phyloP scores from a whole-genome alignment of 1,140 invertebrate genomes.

The Drosophila neocordata region DNA sequence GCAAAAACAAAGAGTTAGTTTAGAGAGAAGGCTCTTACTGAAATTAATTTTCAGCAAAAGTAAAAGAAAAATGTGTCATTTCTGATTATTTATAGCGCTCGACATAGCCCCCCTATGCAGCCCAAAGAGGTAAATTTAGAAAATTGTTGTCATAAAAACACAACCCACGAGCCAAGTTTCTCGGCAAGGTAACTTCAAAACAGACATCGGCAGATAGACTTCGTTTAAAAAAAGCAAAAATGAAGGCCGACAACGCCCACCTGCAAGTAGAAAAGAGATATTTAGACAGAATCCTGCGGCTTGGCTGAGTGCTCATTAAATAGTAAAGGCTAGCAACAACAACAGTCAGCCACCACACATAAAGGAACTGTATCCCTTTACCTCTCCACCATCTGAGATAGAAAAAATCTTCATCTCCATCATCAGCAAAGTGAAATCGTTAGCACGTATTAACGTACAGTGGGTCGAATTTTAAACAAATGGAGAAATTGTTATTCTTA shows the following conservation, averaged over 20 bases:
- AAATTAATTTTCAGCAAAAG: slow-evolving; percentile 51
- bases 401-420: background rate
- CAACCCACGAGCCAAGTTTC: slow-evolving; percentile 36
- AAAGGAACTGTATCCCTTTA: slow-evolving; percentile 24
- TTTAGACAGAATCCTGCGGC: slow-evolving; percentile 41
- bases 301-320: slow-evolving; percentile 69
- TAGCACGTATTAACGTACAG: slow-evolving; percentile 53
- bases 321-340: slow-evolving; percentile 48
- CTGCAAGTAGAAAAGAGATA: slow-evolving; percentile 9
- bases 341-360: slow-evolving; percentile 3
- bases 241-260: background rate
- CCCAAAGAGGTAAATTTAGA: slow-evolving; percentile 49
- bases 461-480: no score
- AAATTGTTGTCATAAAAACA: slow-evolving; percentile 37
- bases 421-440: slow-evolving; percentile 44
- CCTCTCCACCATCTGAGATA: background rate
- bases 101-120: slow-evolving; percentile 34
- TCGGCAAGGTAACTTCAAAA: slow-evolving; percentile 36
- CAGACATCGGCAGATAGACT: slow-evolving; percentile 17
- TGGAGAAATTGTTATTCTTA: no score
- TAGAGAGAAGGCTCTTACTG: slow-evolving; percentile 49
- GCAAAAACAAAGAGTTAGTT: background rate
- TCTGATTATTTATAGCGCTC: slow-evolving; percentile 50
- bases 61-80: slow-evolving; percentile 33
- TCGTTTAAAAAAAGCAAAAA: background rate